Evolutionary conservation across 2,113 vertebrate species (phyloP).

Genomic region (Cathartes aura): DNA sequence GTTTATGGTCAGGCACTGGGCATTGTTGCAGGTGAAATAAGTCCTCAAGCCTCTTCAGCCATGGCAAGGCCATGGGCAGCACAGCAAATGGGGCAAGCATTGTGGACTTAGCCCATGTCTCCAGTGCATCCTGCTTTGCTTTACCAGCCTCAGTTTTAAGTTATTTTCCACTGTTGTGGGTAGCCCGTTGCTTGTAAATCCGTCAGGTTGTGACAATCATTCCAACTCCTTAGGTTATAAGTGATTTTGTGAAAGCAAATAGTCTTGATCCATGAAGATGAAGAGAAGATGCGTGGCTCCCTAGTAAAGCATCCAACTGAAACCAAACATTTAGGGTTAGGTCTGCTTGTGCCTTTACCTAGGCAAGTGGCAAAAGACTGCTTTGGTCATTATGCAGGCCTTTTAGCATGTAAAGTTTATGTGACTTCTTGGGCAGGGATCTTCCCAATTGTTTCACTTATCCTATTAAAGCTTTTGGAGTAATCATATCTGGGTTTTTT

Average conservation of each 20-base stretch:
- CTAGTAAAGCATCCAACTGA: not conserved
- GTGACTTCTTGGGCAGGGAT: not conserved
- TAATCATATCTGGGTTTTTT: not conserved
- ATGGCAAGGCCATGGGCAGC: not conserved
- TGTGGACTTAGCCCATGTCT: rapidly evolving
- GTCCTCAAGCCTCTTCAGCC: not conserved
- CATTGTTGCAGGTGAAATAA: not conserved
- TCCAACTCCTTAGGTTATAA: not conserved
- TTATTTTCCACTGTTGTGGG: not conserved
- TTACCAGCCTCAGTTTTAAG: not conserved
- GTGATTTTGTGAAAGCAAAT: not conserved
- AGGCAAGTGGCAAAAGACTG: not conserved
- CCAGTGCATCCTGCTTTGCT: not conserved
- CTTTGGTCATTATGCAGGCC: not conserved
- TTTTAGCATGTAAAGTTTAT: not conserved
- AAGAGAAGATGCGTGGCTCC: not conserved
- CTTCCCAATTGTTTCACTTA: not conserved
- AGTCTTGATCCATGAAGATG: not conserved
- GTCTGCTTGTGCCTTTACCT: not conserved
- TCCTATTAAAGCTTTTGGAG: not conserved
- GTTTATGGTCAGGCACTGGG: not conserved
- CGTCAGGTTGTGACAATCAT: not conserved
- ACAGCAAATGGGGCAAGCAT: not conserved
- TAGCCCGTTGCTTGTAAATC: not conserved
- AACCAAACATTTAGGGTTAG: not conserved